Evolutionary conservation across 2,888 invertebrate genomes (phyloP).

Genomic region (Drosophila anomelani): DNA sequence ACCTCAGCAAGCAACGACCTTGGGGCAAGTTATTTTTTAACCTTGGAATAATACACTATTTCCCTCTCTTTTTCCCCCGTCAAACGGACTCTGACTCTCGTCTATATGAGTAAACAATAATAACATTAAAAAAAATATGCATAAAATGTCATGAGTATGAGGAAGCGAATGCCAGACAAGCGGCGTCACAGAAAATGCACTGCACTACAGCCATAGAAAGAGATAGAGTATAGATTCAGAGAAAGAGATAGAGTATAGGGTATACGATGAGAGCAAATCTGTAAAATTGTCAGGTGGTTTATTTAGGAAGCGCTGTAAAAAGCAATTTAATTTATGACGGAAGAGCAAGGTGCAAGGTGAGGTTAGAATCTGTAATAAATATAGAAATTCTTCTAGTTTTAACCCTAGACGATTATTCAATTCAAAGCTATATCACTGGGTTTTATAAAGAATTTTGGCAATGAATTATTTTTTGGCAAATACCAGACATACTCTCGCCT

Average conservation of each 20-base stretch:
- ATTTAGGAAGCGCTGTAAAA: constrained; percentile 12
- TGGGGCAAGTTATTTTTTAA: constrained; percentile 84
- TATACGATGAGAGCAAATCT: constrained; percentile 19
- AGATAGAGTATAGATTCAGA: neutral
- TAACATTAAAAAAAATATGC: constrained; percentile 59
- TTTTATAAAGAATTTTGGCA: constrained; percentile 34
- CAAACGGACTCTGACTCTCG: neutral
- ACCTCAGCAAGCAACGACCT: constrained; percentile 78
- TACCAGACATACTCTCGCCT: constrained; percentile 18
- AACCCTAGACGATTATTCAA: constrained; percentile 23
- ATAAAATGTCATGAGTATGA: constrained; percentile 55
- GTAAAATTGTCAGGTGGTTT: constrained; percentile 40
- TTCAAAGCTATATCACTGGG: neutral
- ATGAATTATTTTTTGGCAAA: constrained; percentile 52
- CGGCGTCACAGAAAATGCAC: constrained; percentile 37
- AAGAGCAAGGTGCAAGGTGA: constrained; percentile 14
- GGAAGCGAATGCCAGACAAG: constrained; percentile 61
- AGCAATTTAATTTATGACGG: constrained; percentile 42
- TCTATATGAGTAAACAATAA: constrained; percentile 65
- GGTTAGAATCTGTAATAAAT: neutral
- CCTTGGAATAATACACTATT: constrained; percentile 78
- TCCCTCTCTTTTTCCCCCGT: constrained; percentile 33
- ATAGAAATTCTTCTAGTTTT: constrained; percentile 9
- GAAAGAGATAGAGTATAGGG: neutral
- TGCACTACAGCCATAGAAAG: neutral